A percentile compares a stretch with the other conserved stretches of the same genome.
phyloP scores from a whole-genome alignment of 2,888 invertebrate species.

The Podotricha telesiphe region DNA sequence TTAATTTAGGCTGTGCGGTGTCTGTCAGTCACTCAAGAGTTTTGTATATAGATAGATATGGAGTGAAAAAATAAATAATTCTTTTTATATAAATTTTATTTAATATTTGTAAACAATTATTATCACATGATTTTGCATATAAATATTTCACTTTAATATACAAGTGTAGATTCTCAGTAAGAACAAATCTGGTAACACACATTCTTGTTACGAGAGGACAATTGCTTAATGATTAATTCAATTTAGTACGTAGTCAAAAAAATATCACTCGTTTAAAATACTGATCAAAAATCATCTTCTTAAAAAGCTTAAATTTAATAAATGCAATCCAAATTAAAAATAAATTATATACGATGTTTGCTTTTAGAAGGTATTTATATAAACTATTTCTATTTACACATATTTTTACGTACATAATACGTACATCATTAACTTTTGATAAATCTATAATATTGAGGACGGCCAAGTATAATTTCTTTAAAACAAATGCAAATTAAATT shows the following conservation, averaged over 20 bases:
- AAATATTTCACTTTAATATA: background rate
- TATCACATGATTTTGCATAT: constrained; percentile 9
- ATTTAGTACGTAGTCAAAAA: background rate
- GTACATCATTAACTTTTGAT: background rate
- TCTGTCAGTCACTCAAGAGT: background rate
- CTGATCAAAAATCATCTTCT: background rate
- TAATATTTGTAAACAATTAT: background rate
- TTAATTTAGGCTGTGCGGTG: too few relatives aligned
- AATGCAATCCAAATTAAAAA: background rate
- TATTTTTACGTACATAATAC: background rate
- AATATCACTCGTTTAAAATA: background rate
- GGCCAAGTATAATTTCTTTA: background rate
- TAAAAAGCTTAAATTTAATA: background rate
- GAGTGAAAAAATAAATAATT: background rate
- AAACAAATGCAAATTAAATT: background rate
- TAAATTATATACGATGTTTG: background rate
- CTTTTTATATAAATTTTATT: constrained; percentile 5
- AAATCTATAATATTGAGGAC: background rate
- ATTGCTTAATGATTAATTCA: background rate
- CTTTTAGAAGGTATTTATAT: too few relatives aligned
- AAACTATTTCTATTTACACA: too few relatives aligned
- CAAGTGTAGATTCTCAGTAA: background rate
- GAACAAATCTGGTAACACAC: too few relatives aligned
- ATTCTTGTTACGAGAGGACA: too few relatives aligned
- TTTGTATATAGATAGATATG: background rate